A percentile compares a stretch with the other conserved stretches of the same genome.
phyloP scores from a whole-genome alignment of 2,113 vertebrate species.

The Calyptomena viridis region DNA sequence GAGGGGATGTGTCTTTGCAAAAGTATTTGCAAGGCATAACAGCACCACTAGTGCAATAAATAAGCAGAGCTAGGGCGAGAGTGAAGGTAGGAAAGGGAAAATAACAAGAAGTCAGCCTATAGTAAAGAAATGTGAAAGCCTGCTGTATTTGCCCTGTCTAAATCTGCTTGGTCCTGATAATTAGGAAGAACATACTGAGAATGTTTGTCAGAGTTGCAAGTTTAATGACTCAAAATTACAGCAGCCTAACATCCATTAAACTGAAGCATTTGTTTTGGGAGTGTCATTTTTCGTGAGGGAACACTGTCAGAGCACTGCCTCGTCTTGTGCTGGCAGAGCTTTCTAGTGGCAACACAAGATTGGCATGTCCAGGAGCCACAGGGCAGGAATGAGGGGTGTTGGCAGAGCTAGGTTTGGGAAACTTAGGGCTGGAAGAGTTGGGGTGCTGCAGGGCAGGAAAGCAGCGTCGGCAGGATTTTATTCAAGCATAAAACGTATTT shows the following conservation, averaged over 20 bases:
- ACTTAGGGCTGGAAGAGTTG: background rate
- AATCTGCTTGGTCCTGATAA: constrained; percentile 51
- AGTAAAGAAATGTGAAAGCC: background rate
- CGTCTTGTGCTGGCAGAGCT: background rate
- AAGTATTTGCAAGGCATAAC: constrained; percentile 53
- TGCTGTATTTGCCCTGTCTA: constrained; percentile 8
- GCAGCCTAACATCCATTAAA: constrained; percentile 31
- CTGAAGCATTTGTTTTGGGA: constrained; percentile 35
- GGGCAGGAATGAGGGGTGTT: background rate
- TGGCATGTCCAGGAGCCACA: background rate
- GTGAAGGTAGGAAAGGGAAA: background rate
- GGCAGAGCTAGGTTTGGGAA: background rate
- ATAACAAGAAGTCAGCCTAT: background rate
- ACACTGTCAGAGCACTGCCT: background rate
- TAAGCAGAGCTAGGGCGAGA: background rate
- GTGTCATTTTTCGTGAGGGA: constrained; percentile 50
- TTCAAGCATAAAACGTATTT: background rate
- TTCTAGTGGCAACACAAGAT: background rate
- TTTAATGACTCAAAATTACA: constrained; percentile 66
- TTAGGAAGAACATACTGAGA: constrained; percentile 58
- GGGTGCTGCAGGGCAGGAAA: background rate
- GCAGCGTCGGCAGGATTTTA: background rate
- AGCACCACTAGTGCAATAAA: constrained; percentile 9
- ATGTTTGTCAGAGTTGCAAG: constrained; percentile 44
- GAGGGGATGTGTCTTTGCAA: background rate